phyloP scores from a whole-genome alignment of 1,140 invertebrate genomes.

The Brachionus plicatilis region DNA sequence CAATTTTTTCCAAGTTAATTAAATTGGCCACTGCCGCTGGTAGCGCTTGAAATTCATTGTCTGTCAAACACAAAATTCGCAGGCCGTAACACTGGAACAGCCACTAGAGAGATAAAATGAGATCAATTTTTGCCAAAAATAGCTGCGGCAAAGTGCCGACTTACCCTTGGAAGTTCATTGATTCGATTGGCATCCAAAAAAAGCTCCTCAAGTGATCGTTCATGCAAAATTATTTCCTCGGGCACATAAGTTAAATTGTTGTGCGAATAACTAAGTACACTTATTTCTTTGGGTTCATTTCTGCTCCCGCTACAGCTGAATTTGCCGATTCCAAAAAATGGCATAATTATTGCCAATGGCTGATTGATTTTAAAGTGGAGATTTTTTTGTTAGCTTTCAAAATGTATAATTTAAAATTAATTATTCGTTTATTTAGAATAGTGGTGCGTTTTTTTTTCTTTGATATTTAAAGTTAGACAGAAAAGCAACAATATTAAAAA shows the following conservation, averaged over 20 bases:
- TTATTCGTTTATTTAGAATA: constrained; percentile 13
- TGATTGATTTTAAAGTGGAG: neutral
- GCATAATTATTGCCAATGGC: neutral
- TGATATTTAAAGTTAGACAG: constrained; percentile 27
- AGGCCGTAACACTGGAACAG: constrained; percentile 68
- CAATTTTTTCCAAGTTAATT: constrained; percentile 50
- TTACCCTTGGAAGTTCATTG: constrained; percentile 34
- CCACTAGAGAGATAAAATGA: constrained; percentile 45
- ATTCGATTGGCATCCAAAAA: constrained; percentile 28
- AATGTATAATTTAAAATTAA: constrained; percentile 23
- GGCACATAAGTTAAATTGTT: constrained; percentile 40
- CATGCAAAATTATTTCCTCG: constrained; percentile 39
- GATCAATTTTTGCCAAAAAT: constrained; percentile 3
- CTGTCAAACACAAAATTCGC: constrained; percentile 49
- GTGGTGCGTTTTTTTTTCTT: constrained; percentile 23
- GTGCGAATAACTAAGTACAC: constrained; percentile 25
- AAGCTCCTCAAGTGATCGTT: constrained; percentile 33
- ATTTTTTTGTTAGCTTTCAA: neutral
- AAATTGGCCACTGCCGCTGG: constrained; percentile 51
- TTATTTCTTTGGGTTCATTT: constrained; percentile 38
- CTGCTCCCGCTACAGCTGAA: constrained; percentile 36
- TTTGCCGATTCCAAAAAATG: constrained; percentile 35
- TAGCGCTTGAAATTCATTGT: constrained; percentile 53
- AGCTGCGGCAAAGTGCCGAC: neutral
- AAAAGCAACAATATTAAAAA: neutral